A percentile compares a stretch with the other conserved stretches of the same genome.
Conservation (phyloP, 2,797 vertebrate genomes). For the Gymnocypris eckloni region DNA sequence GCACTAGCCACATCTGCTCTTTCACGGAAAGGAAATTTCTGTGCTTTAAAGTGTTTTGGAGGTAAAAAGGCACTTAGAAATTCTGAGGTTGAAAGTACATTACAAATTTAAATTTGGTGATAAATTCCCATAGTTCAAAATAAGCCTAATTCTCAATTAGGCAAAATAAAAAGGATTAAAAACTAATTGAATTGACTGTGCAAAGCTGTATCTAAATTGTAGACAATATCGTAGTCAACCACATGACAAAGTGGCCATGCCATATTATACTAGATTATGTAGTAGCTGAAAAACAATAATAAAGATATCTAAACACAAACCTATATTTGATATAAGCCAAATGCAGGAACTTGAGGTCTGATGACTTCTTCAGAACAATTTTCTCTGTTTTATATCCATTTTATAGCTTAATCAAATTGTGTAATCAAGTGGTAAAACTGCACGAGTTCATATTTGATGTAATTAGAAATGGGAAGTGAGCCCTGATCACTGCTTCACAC, state of each 20-base stretch:
- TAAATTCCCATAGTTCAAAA: neutral
- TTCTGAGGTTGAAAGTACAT: neutral
- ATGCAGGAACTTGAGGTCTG: neutral
- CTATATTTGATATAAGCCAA: neutral
- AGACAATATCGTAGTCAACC: neutral
- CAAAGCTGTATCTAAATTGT: neutral
- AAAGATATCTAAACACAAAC: neutral
- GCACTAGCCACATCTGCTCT: conserved; percentile 44
- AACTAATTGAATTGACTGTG: neutral
- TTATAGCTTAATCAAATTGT: neutral
- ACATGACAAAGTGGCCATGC: neutral
- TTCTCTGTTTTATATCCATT: neutral
- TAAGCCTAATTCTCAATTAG: neutral
- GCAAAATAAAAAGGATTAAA: neutral
- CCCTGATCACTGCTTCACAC: conserved; percentile 22
- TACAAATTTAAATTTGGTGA: too few relatives aligned
- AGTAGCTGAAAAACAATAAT: neutral
- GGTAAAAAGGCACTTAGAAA: neutral
- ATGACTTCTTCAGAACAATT: neutral
- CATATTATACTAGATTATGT: neutral
- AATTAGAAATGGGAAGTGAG: conserved; percentile 38
- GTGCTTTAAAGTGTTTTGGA: neutral
- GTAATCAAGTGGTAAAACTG: neutral
- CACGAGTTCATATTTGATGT: neutral
- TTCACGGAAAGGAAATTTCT: conserved; percentile 6